Percentiles rank a stretch among this genome's conserved stretches.
These are phyloP conservation scores for Graptemys geographica DNA, from an alignment of 2,797 vertebrate species.

Conservation along the genomic window DNA sequence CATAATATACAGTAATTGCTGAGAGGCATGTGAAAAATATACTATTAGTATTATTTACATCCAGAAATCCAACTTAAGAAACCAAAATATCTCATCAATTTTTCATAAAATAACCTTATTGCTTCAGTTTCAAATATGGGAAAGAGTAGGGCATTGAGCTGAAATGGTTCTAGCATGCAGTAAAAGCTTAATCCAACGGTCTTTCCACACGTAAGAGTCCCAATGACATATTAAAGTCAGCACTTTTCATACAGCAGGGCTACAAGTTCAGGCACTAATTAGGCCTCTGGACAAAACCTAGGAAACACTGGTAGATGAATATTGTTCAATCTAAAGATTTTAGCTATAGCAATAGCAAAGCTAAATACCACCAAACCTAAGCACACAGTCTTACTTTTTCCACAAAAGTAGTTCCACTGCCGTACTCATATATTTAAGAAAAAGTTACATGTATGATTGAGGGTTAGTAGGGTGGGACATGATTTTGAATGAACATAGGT, in stretches of 20 bases:
- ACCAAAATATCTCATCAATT: conserved; percentile 66
- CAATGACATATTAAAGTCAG: conserved; percentile 70
- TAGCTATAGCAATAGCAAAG: conserved; percentile 42
- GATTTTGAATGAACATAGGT: conserved; percentile 6
- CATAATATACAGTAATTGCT: conserved; percentile 70
- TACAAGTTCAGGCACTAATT: conserved; percentile 67
- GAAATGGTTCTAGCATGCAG: conserved; percentile 57
- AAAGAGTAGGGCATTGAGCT: conserved; percentile 49
- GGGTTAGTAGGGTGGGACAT: background rate
- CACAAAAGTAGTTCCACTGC: background rate
- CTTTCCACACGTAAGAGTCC: conserved; percentile 63
- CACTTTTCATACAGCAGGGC: conserved; percentile 64
- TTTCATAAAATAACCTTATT: conserved; percentile 64
- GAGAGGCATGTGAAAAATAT: conserved; percentile 67
- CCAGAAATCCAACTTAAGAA: conserved; percentile 69
- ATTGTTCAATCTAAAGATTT: conserved; percentile 56
- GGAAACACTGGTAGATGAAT: conserved; percentile 42
- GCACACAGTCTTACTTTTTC: background rate
- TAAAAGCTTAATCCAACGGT: conserved; percentile 55
- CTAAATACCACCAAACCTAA: conserved; percentile 38
- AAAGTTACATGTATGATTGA: background rate
- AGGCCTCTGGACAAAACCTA: conserved; percentile 59
- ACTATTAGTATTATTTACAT: conserved; percentile 74
- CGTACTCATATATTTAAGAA: background rate
- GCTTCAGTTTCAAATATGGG: conserved; percentile 47